phyloP scores from a whole-genome alignment of 2,113 vertebrate species.

The Lanius collurio region DNA sequence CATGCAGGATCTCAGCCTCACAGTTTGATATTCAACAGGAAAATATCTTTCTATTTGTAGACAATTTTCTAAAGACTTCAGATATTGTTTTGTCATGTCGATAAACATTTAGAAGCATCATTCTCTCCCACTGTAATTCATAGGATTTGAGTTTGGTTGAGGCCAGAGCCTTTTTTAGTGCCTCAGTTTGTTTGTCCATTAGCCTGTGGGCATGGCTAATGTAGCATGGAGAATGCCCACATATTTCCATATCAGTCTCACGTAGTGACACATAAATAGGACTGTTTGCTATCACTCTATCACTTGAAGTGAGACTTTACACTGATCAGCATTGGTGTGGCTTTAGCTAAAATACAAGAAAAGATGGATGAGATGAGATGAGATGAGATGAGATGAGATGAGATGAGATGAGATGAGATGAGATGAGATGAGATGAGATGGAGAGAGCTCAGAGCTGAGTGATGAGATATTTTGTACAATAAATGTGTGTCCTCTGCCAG shows the following conservation, averaged over 20 bases:
- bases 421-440: not conserved
- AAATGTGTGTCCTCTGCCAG: not conserved
- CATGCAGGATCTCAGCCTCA: not conserved
- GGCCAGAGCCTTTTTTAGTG: not conserved
- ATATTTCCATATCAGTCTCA: not conserved
- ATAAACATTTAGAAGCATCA: not conserved
- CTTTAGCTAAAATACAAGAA: not conserved
- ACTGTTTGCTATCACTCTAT: not conserved
- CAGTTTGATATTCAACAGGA: not conserved
- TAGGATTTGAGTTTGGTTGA: not conserved
- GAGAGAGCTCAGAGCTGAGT: not conserved
- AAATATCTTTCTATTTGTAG: not conserved
- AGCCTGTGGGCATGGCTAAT: not conserved
- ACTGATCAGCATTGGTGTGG: not conserved
- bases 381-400: not conserved
- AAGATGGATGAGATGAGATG: not conserved
- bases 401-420: not conserved
- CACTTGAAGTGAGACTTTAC: not conserved
- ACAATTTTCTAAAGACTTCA: not conserved
- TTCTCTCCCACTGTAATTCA: not conserved
- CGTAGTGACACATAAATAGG: rapidly evolving
- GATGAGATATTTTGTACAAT: not conserved
- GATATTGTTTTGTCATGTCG: not conserved
- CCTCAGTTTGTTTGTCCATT: not conserved
- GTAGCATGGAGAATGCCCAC: not conserved